A percentile compares a stretch with the other conserved stretches of the same genome.
phyloP scores from a whole-genome alignment of 2,888 invertebrate genomes.

The Polymixis flavicincta region DNA sequence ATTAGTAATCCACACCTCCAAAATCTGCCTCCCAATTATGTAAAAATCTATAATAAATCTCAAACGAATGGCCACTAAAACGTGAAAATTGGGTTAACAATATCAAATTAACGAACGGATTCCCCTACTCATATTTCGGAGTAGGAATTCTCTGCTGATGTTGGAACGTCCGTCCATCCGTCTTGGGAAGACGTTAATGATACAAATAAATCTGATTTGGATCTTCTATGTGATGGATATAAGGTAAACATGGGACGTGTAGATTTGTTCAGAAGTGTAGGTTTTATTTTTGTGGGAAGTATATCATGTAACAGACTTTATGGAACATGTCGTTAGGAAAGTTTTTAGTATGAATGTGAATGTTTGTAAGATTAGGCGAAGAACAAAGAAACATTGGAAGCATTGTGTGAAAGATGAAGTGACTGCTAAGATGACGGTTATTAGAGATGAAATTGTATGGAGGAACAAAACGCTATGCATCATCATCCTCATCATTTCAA shows the following conservation, averaged over 20 bases:
- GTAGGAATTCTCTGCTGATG: conserved; percentile 23
- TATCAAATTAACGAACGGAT: conserved; percentile 48
- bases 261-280: conserved; percentile 1
- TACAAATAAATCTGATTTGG: conserved; percentile 51
- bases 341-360: not conserved
- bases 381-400: not conserved
- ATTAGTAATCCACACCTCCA: conserved; percentile 20
- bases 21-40: conserved; percentile 16
- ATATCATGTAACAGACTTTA: not conserved
- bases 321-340: not conserved
- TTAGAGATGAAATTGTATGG: not conserved
- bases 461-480: not conserved
- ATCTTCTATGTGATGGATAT: conserved; percentile 43
- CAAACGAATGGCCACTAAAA: conserved; percentile 37
- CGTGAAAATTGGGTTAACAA: conserved; percentile 42
- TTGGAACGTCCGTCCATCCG: conserved; percentile 29
- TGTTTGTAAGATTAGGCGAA: too few species aligned
- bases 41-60: conserved; percentile 54
- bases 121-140: conserved; percentile 48
- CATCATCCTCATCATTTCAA: too few species aligned
- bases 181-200: conserved; percentile 54
- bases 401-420: not conserved
- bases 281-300: not conserved
- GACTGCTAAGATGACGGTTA: not conserved
- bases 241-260: conserved; percentile 18